A percentile compares a stretch with the other conserved stretches of the same genome.
These are phyloP conservation scores for Sepiola atlantica DNA, from an alignment of 2,888 invertebrate species.

Conservation along the genomic window DNA sequence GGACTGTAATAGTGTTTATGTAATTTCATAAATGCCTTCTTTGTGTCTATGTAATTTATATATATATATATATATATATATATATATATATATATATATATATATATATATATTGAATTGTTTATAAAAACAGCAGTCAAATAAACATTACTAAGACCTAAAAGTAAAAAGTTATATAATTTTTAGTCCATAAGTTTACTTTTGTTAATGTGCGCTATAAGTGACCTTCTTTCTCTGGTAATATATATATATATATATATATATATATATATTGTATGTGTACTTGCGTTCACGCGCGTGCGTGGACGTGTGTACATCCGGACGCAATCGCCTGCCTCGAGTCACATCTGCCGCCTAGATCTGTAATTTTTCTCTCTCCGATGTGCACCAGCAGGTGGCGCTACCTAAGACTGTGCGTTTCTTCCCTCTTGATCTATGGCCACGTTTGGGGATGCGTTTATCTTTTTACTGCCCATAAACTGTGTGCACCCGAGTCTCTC, in stretches of 20 bases:
- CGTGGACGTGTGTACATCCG: background rate
- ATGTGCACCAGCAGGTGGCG: background rate
- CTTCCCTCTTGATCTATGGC: background rate
- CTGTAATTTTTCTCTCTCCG: background rate
- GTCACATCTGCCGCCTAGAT: background rate
- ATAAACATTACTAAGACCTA: background rate
- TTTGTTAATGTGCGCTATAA: no score
- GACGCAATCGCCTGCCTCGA: background rate
- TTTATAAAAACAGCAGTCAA: background rate
- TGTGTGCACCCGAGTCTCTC: no score
- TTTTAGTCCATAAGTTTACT: background rate
- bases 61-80: no score
- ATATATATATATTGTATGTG: no score
- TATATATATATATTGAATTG: background rate
- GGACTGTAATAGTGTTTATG: no score
- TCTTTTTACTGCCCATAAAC: slow-evolving; percentile 24
- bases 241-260: no score
- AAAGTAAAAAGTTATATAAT: background rate
- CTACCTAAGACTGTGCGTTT: background rate
- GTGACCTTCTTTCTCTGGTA: no score
- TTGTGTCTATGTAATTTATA: no score
- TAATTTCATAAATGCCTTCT: no score
- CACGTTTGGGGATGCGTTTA: slow-evolving; percentile 13
- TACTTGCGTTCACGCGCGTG: background rate
- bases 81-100: no score